Conservation (phyloP, 2,888 invertebrate genomes). For the Eupithecia pulchellata region DNA sequence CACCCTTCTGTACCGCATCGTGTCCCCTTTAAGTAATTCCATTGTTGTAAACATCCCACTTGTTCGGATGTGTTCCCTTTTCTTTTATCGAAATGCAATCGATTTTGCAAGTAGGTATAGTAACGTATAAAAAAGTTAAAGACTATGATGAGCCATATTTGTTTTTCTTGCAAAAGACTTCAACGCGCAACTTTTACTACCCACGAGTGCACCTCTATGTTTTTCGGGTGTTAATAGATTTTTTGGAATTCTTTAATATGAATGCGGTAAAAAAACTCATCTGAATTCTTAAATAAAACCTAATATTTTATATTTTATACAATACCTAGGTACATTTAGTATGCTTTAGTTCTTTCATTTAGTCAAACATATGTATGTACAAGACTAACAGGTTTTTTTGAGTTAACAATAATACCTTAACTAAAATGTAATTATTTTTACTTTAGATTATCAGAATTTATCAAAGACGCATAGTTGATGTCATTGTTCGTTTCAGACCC, state of each 20-base stretch:
- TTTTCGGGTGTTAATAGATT: background rate
- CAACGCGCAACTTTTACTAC: background rate
- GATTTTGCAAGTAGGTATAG: slow-evolving; percentile 9
- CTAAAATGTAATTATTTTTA: no score
- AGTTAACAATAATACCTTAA: background rate
- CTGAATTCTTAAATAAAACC: background rate
- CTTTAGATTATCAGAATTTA: background rate
- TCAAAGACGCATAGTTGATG: background rate
- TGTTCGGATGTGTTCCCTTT: slow-evolving; percentile 58
- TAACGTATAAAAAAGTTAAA: background rate
- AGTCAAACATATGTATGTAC: no score
- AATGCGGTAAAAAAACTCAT: background rate
- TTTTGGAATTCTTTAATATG: background rate
- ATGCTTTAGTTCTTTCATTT: no score
- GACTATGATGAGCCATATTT: background rate
- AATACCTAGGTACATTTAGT: no score
- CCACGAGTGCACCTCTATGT: no score
- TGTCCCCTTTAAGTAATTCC: slow-evolving; percentile 1
- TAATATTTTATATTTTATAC: no score
- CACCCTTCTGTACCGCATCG: slow-evolving; percentile 17
- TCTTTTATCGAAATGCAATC: slow-evolving; percentile 18
- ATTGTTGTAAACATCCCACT: slow-evolving; percentile 66
- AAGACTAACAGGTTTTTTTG: background rate
- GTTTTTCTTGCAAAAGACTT: background rate
- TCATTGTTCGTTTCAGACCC: slow-evolving; percentile 61